Base-by-base conservation (phyloP, 2,797 vertebrate species). In the Fistularia tabacaria region DNA sequence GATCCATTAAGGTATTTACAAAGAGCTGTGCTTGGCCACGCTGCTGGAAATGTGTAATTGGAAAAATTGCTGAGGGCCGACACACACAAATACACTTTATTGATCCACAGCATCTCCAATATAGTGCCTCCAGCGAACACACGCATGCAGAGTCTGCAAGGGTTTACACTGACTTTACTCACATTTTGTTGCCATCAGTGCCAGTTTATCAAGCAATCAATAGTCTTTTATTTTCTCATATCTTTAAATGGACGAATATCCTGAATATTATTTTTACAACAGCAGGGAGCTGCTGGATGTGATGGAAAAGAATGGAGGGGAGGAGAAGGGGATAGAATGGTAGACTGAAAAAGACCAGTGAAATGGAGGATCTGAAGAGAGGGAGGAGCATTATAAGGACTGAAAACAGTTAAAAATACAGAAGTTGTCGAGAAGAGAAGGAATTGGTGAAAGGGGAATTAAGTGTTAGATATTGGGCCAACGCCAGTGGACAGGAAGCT, bases 21-120 rank as follows among this genome's bases (percentile, higher is more conserved):
- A 86, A 91, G 90, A 88, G 90, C 77, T 88, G 90, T 84, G 83
- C 84, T 79, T 59, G 81, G 86, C 87, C 77, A 70, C 80, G 75
- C 86, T 78, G 87, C 83, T 90, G 87, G 92, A 92, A 92, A 92
- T 81, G 73, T 87, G 88, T 91, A 92, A 92, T 92, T 92, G 92
- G 85, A 90, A 91, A 90, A 90, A 89, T 91, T 87, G 90, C 85
- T 89, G 86, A 81, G 77, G 87, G 87, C 89, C 79, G 83, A 88
- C 87, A 88, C 84, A 88, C 85, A 87, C 85, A 87, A 81, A 88
- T 85, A 85, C 85, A 80, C 69, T 84, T 83, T 87, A 91, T 90
- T 83, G 90, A 91, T 92, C 89, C 68, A 60, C 51, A 55, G 70
- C 71, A 67, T 71, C 82, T 81, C 70, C 69, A 76, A 64, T 73